These are phyloP conservation scores for Arctopsyche grandis DNA, from an alignment of 1,140 invertebrate genomes.

Conservation along the genomic window DNA sequence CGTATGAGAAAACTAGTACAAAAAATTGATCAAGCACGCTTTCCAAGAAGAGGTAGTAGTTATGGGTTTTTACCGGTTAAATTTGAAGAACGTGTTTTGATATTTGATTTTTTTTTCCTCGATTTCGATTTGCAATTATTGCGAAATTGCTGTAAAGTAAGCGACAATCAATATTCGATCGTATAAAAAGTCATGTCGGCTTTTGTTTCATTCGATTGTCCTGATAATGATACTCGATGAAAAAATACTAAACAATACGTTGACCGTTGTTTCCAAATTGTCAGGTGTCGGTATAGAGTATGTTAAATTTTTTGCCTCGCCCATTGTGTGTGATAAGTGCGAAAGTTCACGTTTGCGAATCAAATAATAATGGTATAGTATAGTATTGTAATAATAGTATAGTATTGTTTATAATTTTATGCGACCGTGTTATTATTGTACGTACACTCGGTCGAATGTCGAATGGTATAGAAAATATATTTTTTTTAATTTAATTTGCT, in stretches of 20 bases:
- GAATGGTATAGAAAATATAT: background rate
- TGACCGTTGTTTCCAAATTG: slow-evolving; percentile 23
- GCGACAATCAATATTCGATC: background rate
- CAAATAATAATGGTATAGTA: background rate
- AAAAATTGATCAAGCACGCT: background rate
- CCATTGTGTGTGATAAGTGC: slow-evolving; percentile 1
- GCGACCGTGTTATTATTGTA: background rate
- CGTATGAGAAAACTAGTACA: background rate
- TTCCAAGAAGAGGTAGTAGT: slow-evolving; percentile 18
- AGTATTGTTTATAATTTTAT: no score
- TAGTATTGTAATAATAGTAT: background rate
- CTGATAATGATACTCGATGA: slow-evolving; percentile 2
- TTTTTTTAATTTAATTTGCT: background rate
- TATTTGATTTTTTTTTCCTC: background rate
- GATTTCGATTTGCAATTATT: background rate
- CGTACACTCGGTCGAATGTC: no score
- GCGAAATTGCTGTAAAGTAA: slow-evolving; percentile 17
- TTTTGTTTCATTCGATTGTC: background rate
- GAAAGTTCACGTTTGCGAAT: background rate
- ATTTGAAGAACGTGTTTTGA: background rate
- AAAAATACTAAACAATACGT: slow-evolving; percentile 16
- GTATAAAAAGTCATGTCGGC: background rate
- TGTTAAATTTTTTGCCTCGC: background rate
- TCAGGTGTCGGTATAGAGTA: background rate
- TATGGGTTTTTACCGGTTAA: slow-evolving; percentile 6